Evolutionary conservation across 2,888 invertebrate species (phyloP).

Genomic region (Nemoura dubitans): DNA sequence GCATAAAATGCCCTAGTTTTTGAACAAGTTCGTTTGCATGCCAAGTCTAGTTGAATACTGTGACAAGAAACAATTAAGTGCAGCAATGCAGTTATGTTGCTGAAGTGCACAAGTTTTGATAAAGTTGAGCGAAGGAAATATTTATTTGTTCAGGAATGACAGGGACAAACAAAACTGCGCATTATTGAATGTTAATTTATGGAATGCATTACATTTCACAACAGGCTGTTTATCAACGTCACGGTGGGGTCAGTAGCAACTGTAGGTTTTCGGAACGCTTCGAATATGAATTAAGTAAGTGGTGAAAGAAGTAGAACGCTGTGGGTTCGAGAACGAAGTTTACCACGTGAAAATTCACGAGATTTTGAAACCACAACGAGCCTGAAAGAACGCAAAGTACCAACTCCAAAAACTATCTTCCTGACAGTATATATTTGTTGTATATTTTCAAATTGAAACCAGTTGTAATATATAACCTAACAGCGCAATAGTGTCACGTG

Average conservation of each 20-base stretch:
- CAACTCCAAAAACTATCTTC: too few species aligned
- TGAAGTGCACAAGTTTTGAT: background rate
- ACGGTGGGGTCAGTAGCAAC: too few species aligned
- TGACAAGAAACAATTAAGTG: conserved; percentile 7
- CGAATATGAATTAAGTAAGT: too few species aligned
- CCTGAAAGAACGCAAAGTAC: too few species aligned
- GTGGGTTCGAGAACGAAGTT: too few species aligned
- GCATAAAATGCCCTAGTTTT: background rate
- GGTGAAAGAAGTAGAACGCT: too few species aligned
- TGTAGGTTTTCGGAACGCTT: too few species aligned
- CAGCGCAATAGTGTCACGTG: background rate
- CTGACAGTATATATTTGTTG: too few species aligned
- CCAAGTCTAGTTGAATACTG: background rate
- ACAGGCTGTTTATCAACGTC: too few species aligned
- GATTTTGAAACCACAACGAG: too few species aligned
- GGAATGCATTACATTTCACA: background rate
- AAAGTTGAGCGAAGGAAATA: background rate
- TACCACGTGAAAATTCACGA: too few species aligned
- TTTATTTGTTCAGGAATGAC: background rate
- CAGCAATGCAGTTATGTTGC: background rate
- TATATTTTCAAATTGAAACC: background rate
- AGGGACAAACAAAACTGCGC: background rate
- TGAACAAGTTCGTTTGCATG: background rate
- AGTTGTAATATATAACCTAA: background rate
- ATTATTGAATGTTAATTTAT: conserved; percentile 7